Evolutionary conservation across 2,888 invertebrate genomes (phyloP).

Genomic region (Nemotelus nigrinus): DNA sequence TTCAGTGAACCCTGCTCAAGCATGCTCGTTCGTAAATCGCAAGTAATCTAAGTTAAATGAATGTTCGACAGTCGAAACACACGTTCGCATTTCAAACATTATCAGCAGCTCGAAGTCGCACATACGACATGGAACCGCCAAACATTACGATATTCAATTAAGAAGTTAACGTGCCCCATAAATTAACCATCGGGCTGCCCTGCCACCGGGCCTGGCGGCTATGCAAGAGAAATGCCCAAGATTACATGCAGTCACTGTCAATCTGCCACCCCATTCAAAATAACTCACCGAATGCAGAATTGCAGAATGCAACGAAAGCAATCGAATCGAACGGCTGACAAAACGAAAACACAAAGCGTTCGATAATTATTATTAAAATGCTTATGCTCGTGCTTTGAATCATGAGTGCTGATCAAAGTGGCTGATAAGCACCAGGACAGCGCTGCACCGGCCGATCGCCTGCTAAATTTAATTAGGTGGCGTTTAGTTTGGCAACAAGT

Average conservation of each 20-base stretch:
- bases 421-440: too few species aligned
- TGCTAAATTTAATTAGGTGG: constrained; percentile 26
- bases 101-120: constrained; percentile 12
- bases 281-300: constrained; percentile 28
- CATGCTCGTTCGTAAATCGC: background rate
- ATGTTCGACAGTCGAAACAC: constrained; percentile 30
- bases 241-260: constrained; percentile 29
- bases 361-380: constrained; percentile 26
- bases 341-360: constrained; percentile 4
- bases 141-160: constrained; percentile 28
- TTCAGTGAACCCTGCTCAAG: background rate
- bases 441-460: background rate
- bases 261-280: constrained; percentile 14
- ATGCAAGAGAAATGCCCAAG: constrained; percentile 20
- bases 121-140: constrained; percentile 3
- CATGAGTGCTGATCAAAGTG: background rate
- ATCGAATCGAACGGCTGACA: background rate
- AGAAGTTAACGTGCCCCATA: constrained; percentile 32
- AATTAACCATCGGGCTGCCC: constrained; percentile 23
- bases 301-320: constrained; percentile 33
- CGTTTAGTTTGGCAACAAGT: constrained; percentile 19
- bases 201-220: constrained; percentile 8
- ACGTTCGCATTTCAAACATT: constrained; percentile 15
- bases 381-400: background rate
- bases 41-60: constrained; percentile 1